These are phyloP conservation scores for Aphodius granarius DNA, from an alignment of 2,888 invertebrate species.

Conservation along the genomic window DNA sequence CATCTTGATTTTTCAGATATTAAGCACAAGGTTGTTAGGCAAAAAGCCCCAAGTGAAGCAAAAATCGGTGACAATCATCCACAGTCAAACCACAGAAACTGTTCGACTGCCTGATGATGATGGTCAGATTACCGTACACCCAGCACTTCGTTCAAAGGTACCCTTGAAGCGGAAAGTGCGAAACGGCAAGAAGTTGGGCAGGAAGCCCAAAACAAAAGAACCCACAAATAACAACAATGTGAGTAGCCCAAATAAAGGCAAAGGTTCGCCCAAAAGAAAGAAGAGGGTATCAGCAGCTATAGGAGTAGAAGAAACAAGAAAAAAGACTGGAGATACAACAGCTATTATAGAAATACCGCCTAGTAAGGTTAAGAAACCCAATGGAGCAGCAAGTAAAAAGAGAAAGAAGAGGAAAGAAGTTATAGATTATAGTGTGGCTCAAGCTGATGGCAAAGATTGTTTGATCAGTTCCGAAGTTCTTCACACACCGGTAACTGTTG, in stretches of 20 bases:
- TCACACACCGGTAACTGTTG: constrained; percentile 48
- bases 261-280: constrained; percentile 51
- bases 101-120: constrained; percentile 74
- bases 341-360: constrained; percentile 49
- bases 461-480: constrained; percentile 54
- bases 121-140: constrained; percentile 76
- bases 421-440: constrained; percentile 75
- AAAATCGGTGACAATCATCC: constrained; percentile 86
- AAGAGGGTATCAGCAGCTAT: constrained; percentile 53
- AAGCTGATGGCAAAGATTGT: constrained; percentile 60
- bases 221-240: constrained; percentile 45
- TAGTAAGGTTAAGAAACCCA: constrained; percentile 53
- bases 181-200: constrained; percentile 62
- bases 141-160: constrained; percentile 78
- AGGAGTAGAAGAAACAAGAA: constrained; percentile 60
- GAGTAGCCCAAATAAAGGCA: constrained; percentile 48
- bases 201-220: constrained; percentile 58
- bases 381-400: constrained; percentile 52
- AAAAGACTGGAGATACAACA: constrained; percentile 55
- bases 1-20: constrained; percentile 59
- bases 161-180: constrained; percentile 83
- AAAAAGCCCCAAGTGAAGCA: constrained; percentile 79
- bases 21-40: constrained; percentile 79
- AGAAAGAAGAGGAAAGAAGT: constrained; percentile 69
- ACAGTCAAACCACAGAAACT: constrained; percentile 87